These are phyloP conservation scores for Ranitomeya variabilis DNA, from an alignment of 2,113 vertebrate species.

Conservation along the genomic window DNA sequence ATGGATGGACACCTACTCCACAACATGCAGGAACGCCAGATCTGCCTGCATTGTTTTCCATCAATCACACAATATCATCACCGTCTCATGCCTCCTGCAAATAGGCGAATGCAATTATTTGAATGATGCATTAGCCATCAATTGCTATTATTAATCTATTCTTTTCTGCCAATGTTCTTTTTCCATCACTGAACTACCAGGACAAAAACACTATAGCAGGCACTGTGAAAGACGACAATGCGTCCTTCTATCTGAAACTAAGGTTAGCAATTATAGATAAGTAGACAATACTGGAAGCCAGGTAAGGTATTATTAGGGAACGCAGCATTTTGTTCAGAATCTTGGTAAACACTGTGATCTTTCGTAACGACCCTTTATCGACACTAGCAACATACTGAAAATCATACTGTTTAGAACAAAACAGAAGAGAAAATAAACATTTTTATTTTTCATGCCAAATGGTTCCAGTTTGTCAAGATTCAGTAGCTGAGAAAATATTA, in stretches of 20 bases:
- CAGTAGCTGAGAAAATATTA: not conserved
- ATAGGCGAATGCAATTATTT: constrained; percentile 22
- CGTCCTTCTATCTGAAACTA: not conserved
- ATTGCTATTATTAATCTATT: not conserved
- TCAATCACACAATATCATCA: constrained; percentile 46
- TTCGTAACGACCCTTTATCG: not conserved
- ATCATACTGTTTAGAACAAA: not conserved
- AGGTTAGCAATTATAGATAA: not conserved
- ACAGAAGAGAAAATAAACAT: not conserved
- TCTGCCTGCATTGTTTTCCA: constrained; percentile 26
- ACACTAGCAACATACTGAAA: not conserved
- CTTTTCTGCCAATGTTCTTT: not conserved
- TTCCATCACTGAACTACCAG: not conserved
- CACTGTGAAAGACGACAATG: not conserved
- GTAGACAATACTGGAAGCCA: not conserved
- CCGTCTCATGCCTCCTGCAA: not conserved
- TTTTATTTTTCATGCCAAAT: not conserved
- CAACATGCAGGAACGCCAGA: constrained; percentile 13
- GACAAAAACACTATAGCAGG: not conserved
- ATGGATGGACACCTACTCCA: constrained; percentile 2
- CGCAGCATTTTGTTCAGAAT: not conserved
- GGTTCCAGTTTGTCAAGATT: not conserved
- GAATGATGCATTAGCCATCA: constrained; percentile 12
- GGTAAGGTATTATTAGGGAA: not conserved
- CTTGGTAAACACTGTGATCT: constrained; percentile 2